These are phyloP conservation scores for Dynastes maya DNA, from an alignment of 2,888 invertebrate genomes.

Conservation along the genomic window DNA sequence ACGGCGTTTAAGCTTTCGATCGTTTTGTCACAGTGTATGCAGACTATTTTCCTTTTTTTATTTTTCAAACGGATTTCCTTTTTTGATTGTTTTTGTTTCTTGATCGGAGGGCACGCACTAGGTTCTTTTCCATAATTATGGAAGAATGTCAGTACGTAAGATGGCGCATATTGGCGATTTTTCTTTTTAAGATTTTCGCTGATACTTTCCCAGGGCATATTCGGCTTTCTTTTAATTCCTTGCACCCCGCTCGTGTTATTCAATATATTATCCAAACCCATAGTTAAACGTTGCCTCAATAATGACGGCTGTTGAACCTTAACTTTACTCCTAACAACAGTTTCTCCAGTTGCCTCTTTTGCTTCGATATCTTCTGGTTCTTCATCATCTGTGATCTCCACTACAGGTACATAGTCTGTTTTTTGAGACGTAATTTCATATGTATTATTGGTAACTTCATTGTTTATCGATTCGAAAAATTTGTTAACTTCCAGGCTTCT, in stretches of 20 bases:
- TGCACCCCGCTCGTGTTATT: background rate
- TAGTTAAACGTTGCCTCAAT: conserved; percentile 3
- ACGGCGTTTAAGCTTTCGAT: conserved; percentile 13
- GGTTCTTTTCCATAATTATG: conserved; percentile 11
- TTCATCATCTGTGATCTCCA: background rate
- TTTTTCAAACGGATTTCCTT: background rate
- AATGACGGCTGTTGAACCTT: background rate
- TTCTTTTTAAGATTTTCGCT: background rate
- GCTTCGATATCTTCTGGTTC: background rate
- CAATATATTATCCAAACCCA: background rate
- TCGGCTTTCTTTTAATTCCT: background rate
- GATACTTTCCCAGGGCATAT: background rate
- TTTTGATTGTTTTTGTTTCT: too few relatives aligned
- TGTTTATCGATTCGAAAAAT: conserved; percentile 18
- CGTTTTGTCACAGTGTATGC: conserved; percentile 27
- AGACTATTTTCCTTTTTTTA: conserved; percentile 5
- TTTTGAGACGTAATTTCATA: background rate
- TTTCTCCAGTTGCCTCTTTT: background rate
- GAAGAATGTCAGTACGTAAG: background rate
- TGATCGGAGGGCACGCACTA: too few relatives aligned
- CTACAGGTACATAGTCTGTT: background rate
- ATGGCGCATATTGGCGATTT: background rate
- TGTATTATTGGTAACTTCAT: background rate
- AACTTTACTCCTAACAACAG: background rate
- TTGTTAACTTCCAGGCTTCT: conserved; percentile 28